phyloP scores from a whole-genome alignment of 2,888 invertebrate genomes.

The Nudaria mundana region DNA sequence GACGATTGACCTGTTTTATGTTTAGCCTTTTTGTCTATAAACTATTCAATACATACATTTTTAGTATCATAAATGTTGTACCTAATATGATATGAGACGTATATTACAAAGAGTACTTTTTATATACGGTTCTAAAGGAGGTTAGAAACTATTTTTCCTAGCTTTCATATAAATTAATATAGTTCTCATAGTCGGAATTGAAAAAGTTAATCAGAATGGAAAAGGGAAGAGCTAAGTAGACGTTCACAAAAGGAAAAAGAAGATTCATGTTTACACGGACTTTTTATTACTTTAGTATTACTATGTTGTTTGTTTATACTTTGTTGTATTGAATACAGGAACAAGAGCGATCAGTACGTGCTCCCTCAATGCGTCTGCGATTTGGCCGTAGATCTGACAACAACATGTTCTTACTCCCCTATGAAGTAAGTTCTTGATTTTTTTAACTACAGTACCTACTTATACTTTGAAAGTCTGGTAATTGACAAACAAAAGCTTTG shows the following conservation, averaged over 20 bases:
- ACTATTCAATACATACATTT: conserved; percentile 18
- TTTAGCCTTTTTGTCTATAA: conserved; percentile 34
- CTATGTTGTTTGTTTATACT: background rate
- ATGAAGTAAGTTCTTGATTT: conserved; percentile 56
- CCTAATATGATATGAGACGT: background rate
- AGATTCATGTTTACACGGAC: too few species aligned
- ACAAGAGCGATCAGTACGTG: conserved; percentile 85
- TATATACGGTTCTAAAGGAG: too few species aligned
- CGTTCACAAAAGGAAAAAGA: too few species aligned
- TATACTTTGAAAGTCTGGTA: too few species aligned
- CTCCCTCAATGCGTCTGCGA: conserved; percentile 88
- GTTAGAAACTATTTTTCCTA: too few species aligned
- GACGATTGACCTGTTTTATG: conserved; percentile 51
- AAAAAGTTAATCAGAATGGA: too few species aligned
- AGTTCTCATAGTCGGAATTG: too few species aligned
- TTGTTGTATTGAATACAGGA: conserved; percentile 43
- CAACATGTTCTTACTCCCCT: conserved; percentile 77
- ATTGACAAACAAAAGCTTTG: too few species aligned
- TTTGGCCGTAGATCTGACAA: conserved; percentile 89
- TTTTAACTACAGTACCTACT: too few species aligned
- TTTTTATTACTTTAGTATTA: too few species aligned
- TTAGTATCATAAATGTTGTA: conserved; percentile 14
- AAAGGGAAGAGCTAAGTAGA: too few species aligned
- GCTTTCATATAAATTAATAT: too few species aligned
- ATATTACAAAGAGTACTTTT: background rate